These are phyloP conservation scores for Drosophila macrospina DNA, from an alignment of 2,888 invertebrate genomes.

Conservation along the genomic window DNA sequence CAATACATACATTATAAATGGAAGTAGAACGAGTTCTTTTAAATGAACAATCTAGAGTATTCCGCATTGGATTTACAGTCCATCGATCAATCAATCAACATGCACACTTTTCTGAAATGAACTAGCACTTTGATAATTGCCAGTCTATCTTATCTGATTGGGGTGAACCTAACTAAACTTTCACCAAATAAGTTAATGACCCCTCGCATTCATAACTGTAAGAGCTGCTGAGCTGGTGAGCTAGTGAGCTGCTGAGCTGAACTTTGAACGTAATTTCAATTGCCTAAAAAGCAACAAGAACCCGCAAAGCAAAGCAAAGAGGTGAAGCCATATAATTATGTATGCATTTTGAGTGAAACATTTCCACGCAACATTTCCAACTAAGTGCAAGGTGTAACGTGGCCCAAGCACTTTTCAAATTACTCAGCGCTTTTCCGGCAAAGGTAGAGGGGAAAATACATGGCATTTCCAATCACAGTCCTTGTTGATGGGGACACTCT, in stretches of 20 bases:
- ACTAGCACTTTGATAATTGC: conserved; percentile 28
- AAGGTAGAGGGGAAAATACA: conserved; percentile 18
- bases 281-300: conserved; percentile 31
- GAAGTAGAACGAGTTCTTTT: not conserved
- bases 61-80: not conserved
- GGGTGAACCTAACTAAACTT: conserved; percentile 26
- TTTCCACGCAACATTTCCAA: conserved; percentile 35
- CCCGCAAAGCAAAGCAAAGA: conserved; percentile 21
- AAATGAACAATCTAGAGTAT: not conserved
- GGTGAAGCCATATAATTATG: conserved; percentile 45
- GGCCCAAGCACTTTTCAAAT: conserved; percentile 66
- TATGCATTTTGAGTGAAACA: conserved; percentile 37
- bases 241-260: conserved; percentile 39
- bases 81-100: conserved; percentile 26
- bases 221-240: conserved; percentile 41
- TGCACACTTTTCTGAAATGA: conserved; percentile 3
- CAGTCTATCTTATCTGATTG: conserved; percentile 35
- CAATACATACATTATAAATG: not conserved
- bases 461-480: conserved; percentile 70
- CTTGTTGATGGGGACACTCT: conserved; percentile 33
- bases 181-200: conserved; percentile 32
- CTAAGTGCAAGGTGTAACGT: conserved; percentile 58
- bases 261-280: conserved; percentile 37
- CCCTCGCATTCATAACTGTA: conserved; percentile 39
- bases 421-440: conserved; percentile 67